Conservation (phyloP, 2,888 invertebrate species). For the Apamea crenata region DNA sequence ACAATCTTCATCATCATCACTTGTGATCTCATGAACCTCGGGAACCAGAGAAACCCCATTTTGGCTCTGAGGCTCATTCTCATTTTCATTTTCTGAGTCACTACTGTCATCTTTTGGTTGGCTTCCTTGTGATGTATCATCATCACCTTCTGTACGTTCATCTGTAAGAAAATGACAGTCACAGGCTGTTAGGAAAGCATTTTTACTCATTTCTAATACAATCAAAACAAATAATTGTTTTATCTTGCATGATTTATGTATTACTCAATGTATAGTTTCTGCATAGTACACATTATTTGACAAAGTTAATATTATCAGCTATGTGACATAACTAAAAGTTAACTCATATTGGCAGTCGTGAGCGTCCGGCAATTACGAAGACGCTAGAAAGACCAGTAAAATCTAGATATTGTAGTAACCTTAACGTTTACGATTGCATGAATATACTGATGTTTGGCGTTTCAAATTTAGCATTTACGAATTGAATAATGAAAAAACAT, state of each 20-base stretch:
- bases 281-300: slow-evolving; percentile 31
- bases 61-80: slow-evolving; percentile 84
- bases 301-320: slow-evolving; percentile 37
- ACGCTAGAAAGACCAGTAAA: slow-evolving; percentile 81
- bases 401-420: slow-evolving; percentile 83
- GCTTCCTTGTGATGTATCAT: slow-evolving; percentile 88
- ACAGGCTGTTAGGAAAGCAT: slow-evolving; percentile 26
- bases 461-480: slow-evolving; percentile 66
- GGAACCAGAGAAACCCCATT: slow-evolving; percentile 84
- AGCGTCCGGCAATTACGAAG: slow-evolving; percentile 78
- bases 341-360: slow-evolving; percentile 61
- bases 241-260: slow-evolving; percentile 24
- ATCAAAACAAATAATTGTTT: slow-evolving; percentile 41
- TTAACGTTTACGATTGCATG: slow-evolving; percentile 72
- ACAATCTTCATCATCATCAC: slow-evolving; percentile 91
- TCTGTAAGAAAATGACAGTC: slow-evolving; percentile 75
- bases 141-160: slow-evolving; percentile 88
- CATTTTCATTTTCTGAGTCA: slow-evolving; percentile 83
- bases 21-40: slow-evolving; percentile 89
- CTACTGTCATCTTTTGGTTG: slow-evolving; percentile 87
- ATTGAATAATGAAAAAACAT: slow-evolving; percentile 71
- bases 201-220: slow-evolving; percentile 6
- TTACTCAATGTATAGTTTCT: slow-evolving; percentile 53
- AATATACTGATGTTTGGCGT: slow-evolving; percentile 68
- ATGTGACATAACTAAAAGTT: slow-evolving; percentile 66